Percentiles rank a stretch among this genome's conserved stretches.
Evolutionary conservation across 2,797 vertebrate genomes (phyloP).

Genomic region (Onychomys leucogaster): DNA sequence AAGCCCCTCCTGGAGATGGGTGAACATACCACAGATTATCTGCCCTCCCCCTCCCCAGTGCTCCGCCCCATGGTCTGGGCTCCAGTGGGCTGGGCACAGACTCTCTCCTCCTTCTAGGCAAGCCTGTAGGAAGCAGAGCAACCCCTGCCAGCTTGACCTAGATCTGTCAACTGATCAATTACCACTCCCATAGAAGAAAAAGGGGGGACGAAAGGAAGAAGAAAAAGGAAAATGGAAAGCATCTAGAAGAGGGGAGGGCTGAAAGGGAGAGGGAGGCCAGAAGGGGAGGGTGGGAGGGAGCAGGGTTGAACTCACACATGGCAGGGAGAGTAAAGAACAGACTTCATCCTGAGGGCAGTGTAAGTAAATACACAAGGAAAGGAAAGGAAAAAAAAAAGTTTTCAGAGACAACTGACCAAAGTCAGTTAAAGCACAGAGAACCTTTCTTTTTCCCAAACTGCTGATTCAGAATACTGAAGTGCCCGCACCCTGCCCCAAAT

Average conservation of each 20-base stretch:
- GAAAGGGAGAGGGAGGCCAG: not conserved
- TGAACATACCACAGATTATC: not conserved
- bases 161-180: conserved; percentile 86
- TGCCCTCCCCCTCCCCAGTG: no score
- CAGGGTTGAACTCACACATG: not conserved
- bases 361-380: not conserved
- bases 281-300: not conserved
- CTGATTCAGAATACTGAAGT: not conserved
- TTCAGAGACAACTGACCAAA: not conserved
- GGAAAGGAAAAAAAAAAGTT: not conserved
- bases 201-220: conserved; percentile 72
- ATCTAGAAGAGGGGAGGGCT: conserved; percentile 33
- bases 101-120: conserved; percentile 58
- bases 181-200: conserved; percentile 67
- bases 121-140: conserved; percentile 28
- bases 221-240: conserved; percentile 47
- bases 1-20: not conserved
- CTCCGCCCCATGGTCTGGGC: not conserved
- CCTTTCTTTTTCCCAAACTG: not conserved
- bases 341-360: not conserved
- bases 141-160: conserved; percentile 80
- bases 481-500: not conserved
- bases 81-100: conserved; percentile 62
- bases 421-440: not conserved
- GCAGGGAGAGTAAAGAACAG: not conserved